Conservation (phyloP, 2,888 invertebrate species). For the Malachius bipustulatus region DNA sequence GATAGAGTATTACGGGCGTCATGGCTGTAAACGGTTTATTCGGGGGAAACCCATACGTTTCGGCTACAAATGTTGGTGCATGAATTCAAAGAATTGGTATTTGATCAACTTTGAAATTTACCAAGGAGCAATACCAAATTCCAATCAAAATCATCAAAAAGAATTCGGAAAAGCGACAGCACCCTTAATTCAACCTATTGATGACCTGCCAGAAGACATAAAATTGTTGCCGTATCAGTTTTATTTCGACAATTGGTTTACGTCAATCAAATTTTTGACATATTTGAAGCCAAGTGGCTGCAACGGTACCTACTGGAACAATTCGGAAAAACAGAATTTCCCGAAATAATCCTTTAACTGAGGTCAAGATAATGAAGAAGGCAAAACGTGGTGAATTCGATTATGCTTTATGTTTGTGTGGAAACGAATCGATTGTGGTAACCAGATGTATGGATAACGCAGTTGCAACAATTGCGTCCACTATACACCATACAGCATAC, state of each 20-base stretch:
- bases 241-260: constrained; percentile 8
- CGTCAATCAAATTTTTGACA: constrained; percentile 4
- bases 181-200: constrained; percentile 22
- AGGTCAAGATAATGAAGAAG: constrained; percentile 6
- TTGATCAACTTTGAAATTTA: constrained; percentile 18
- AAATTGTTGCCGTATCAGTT: constrained; percentile 7
- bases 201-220: constrained; percentile 11
- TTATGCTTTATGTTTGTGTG: constrained; percentile 9
- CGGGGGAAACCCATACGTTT: constrained; percentile 16
- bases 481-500: constrained; percentile 4
- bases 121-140: constrained; percentile 15
- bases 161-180: constrained; percentile 15
- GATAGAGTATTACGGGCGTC: constrained; percentile 24
- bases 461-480: constrained; percentile 6
- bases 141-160: constrained; percentile 13
- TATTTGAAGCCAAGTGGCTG: constrained; percentile 10
- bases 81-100: constrained; percentile 19
- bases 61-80: constrained; percentile 16
- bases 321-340: constrained; percentile 17
- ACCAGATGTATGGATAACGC: constrained; percentile 8
- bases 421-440: constrained; percentile 4
- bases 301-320: constrained; percentile 14
- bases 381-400: constrained; percentile 6
- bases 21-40: constrained; percentile 26
- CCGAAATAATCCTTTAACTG: constrained; percentile 16